Conservation (phyloP, 1,140 invertebrate genomes). For the Ceratosolen solmsi region DNA sequence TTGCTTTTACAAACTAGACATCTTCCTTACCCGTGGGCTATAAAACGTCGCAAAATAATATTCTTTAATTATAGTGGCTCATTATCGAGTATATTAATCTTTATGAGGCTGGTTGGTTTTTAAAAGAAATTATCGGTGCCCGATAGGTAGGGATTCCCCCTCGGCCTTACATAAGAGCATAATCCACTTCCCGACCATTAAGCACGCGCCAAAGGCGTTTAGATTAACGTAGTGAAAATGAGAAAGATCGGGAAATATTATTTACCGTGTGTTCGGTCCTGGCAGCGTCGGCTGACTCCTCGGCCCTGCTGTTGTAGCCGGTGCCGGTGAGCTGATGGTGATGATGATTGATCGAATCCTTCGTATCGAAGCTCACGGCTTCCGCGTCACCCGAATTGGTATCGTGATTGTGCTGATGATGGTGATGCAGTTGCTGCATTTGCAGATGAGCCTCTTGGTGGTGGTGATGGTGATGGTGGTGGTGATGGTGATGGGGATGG, state of each 20-base stretch:
- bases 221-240: no score
- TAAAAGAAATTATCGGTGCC: no score
- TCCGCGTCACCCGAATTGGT: neutral
- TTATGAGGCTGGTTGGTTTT: no score
- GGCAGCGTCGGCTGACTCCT: constrained; percentile 8
- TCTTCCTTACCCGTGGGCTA: no score
- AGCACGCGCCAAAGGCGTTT: no score
- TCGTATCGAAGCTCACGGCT: constrained; percentile 25
- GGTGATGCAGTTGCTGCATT: constrained; percentile 52
- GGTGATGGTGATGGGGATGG: neutral
- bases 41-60: no score
- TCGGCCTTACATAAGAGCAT: no score
- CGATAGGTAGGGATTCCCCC: no score
- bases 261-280: constrained; percentile 43
- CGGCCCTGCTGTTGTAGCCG: constrained; percentile 27
- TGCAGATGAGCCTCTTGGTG: constrained; percentile 52
- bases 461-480: constrained; percentile 27
- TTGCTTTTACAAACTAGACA: no score
- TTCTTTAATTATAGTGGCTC: no score
- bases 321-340: constrained; percentile 18
- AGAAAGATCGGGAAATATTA: neutral
- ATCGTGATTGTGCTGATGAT: constrained; percentile 51
- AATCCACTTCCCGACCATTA: no score
- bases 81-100: no score
- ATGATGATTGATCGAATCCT: constrained; percentile 24